Conservation (phyloP, 2,797 vertebrate species). For the Enoplosus armatus region DNA sequence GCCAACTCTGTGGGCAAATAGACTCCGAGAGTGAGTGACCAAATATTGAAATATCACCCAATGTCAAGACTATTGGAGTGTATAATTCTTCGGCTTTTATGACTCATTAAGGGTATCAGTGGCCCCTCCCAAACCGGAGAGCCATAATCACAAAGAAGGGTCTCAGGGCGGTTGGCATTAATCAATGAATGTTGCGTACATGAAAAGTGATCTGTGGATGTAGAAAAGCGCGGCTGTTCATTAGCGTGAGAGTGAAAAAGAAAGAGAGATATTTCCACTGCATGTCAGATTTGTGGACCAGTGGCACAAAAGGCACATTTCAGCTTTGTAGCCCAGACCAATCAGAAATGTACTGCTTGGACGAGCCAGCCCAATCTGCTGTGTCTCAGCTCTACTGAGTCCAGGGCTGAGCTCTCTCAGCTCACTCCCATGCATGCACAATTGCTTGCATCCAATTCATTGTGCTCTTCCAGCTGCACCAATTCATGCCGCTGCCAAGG, state of each 20-base stretch:
- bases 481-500: conserved; percentile 61
- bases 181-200: conserved; percentile 67
- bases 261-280: conserved; percentile 27
- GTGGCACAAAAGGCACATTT: conserved; percentile 68
- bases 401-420: conserved; percentile 52
- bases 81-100: conserved; percentile 69
- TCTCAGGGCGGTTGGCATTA: conserved; percentile 62
- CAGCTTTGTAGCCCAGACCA: conserved; percentile 66
- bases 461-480: conserved; percentile 73
- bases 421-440: conserved; percentile 74
- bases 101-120: conserved; percentile 68
- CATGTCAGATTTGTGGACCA: conserved; percentile 52
- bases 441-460: conserved; percentile 75
- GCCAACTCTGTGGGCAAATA: conserved; percentile 73
- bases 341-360: conserved; percentile 73
- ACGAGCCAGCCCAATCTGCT: conserved; percentile 69
- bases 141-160: conserved; percentile 65
- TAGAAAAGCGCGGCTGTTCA: conserved; percentile 50
- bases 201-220: conserved; percentile 68
- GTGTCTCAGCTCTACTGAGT: conserved; percentile 67
- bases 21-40: conserved; percentile 68
- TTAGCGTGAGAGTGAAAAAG: conserved; percentile 48
- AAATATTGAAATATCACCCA: conserved; percentile 78
- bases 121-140: conserved; percentile 62
- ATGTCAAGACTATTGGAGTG: conserved; percentile 65